Base-by-base conservation (phyloP, 2,888 invertebrate genomes). In the Drosophila borealis region DNA sequence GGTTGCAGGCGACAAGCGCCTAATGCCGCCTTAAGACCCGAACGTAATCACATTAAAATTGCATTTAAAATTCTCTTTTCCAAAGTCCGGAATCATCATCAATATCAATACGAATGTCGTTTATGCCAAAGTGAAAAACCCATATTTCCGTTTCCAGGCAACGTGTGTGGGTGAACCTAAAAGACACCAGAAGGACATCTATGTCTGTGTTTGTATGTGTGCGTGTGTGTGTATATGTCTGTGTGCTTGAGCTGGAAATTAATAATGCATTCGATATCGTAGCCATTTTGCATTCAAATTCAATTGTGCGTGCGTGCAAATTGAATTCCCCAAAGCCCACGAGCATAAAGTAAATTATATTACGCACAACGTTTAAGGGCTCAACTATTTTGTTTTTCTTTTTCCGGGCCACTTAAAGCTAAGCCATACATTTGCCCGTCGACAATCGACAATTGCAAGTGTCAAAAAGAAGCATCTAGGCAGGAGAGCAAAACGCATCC, bases 231-330 rank as follows among this genome's bases (percentile, higher is more conserved):
- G 29, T 29, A 29, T 29, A 8, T 29, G 29, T 0, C 8, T 29
- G 29, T 72, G 56, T 53, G 51, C 39, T 46, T 64, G 46, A 53
- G 59, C 41, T 63, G 42, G 44, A 66, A 81, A 87, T 88, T 78
- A 81, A 85, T 86, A 85, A 88, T 85, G 80, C 76, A 85, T 82
- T 82, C 81, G 70, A 71, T 81, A 78, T 74, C 76, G 76, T 70
- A 70, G 78, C 76, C 70, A 83, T 74, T 83, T 74, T 74, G 80
- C 78, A 90, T 90, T 90, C 81, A 89, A 89, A 89, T 91, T 91
- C 89, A 90, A 89, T 91, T 90, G 87, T 84, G 80, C 72, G 80
- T 90, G 88, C 88, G 90, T 91, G 91, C 82, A 91, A 91, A 90
- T 90, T 90, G 81, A 91, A 91, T 90, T 90, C 87, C 81, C 90